phyloP scores from a whole-genome alignment of 1,140 invertebrate species.

The Bradynema listronoti region DNA sequence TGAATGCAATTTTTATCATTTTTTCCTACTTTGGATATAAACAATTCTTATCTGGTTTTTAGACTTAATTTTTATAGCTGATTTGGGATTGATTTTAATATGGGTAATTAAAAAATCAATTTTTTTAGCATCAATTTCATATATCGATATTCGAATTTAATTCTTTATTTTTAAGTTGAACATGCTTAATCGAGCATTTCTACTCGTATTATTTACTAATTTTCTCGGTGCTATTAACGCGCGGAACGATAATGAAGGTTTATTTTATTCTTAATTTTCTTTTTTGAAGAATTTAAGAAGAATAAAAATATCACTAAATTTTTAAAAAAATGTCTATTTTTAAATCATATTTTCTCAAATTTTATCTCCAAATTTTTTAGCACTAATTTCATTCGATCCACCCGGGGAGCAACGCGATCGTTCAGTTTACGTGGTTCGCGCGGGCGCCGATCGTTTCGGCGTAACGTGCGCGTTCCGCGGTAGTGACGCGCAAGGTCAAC shows the following conservation, averaged over 20 bases:
- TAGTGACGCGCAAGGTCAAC: constrained; percentile 15
- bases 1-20: background rate
- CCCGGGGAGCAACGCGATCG: background rate
- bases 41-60: background rate
- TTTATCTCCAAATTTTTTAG: background rate
- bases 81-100: no score
- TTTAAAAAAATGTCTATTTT: background rate
- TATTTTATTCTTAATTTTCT: background rate
- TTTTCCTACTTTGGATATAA: background rate
- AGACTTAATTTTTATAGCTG: constrained; percentile 1
- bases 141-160: background rate
- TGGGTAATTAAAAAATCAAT: no score
- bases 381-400: background rate
- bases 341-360: background rate
- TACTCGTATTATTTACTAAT: background rate
- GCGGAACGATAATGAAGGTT: background rate
- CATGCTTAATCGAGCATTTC: background rate
- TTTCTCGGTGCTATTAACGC: background rate
- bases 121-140: constrained; percentile 1
- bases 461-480: constrained; percentile 18
- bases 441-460: constrained; percentile 11
- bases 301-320: background rate
- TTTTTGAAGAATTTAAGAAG: no score
- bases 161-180: background rate
- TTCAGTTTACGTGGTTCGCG: constrained; percentile 17